Conservation (phyloP, 2,888 invertebrate species). For the Scrobipalpa atriplicella region DNA sequence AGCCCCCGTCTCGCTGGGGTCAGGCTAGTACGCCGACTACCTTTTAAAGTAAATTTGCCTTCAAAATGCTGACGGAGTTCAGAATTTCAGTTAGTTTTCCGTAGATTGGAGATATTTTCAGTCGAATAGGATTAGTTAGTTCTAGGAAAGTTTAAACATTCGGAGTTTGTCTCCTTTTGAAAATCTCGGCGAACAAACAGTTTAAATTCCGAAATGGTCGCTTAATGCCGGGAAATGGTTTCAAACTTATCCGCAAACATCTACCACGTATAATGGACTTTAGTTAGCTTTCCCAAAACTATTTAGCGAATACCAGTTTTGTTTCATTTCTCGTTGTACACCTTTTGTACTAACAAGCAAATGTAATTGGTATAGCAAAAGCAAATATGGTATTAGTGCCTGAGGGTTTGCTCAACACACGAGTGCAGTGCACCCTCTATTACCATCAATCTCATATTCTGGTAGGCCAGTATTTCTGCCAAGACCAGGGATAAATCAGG, state of each 20-base stretch:
- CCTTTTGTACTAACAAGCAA: too few species aligned
- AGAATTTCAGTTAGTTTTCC: constrained; percentile 1
- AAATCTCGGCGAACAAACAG: neutral
- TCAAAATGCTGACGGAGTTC: constrained; percentile 9
- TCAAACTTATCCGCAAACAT: neutral
- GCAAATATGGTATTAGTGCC: too few species aligned
- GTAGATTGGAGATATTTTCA: neutral
- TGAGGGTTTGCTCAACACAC: too few species aligned
- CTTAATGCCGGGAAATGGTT: neutral
- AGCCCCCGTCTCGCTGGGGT: neutral
- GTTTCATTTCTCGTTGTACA: too few species aligned
- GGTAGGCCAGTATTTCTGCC: too few species aligned
- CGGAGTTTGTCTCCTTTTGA: neutral
- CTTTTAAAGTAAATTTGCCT: constrained; percentile 18
- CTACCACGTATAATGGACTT: neutral
- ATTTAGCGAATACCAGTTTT: too few species aligned
- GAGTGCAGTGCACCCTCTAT: too few species aligned
- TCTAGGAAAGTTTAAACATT: neutral
- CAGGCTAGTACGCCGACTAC: neutral
- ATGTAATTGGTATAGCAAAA: too few species aligned
- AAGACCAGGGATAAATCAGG: too few species aligned
- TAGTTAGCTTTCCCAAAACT: neutral
- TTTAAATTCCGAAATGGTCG: neutral
- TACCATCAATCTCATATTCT: too few species aligned
- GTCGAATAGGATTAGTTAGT: neutral